Conservation (phyloP, 2,113 vertebrate genomes). For the Arothron firmamentum region DNA sequence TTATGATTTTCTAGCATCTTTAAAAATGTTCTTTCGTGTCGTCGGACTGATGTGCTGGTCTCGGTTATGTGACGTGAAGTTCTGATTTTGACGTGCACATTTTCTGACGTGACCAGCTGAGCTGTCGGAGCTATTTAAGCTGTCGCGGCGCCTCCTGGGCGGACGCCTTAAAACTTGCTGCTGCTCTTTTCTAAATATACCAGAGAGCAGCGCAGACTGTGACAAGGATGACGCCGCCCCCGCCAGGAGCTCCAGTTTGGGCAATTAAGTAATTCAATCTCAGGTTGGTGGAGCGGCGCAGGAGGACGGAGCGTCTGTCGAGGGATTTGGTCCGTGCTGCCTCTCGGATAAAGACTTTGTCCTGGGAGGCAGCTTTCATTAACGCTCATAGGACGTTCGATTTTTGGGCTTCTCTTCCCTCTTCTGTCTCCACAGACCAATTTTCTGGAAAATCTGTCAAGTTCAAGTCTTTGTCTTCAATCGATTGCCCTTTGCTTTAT, state of each 20-base stretch:
- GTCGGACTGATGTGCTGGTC: background rate
- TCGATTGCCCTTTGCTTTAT: background rate
- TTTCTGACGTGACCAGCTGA: constrained; percentile 18
- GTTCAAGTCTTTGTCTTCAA: background rate
- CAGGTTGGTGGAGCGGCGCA: constrained; percentile 19
- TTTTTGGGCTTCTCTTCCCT: background rate
- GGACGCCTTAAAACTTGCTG: constrained; percentile 22
- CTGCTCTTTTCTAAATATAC: constrained; percentile 51
- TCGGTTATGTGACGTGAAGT: background rate
- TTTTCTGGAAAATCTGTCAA: background rate
- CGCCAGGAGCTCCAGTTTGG: constrained; percentile 28
- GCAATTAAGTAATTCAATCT: constrained; percentile 51
- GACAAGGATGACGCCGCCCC: constrained; percentile 19
- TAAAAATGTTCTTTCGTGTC: no score
- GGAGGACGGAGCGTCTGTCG: constrained; percentile 24
- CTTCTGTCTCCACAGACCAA: background rate
- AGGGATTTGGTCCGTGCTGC: constrained; percentile 17
- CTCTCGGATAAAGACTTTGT: background rate
- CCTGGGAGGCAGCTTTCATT: constrained; percentile 1
- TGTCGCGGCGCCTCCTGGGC: constrained; percentile 12
- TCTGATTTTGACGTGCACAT: constrained; percentile 33
- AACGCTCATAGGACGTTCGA: background rate
- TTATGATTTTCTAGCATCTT: no score
- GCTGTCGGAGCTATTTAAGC: constrained; percentile 41
- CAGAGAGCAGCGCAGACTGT: constrained; percentile 9